A percentile compares a stretch with the other conserved stretches of the same genome.
phyloP scores from a whole-genome alignment of 2,888 invertebrate genomes.

The Stenoptilia bipunctidactyla region DNA sequence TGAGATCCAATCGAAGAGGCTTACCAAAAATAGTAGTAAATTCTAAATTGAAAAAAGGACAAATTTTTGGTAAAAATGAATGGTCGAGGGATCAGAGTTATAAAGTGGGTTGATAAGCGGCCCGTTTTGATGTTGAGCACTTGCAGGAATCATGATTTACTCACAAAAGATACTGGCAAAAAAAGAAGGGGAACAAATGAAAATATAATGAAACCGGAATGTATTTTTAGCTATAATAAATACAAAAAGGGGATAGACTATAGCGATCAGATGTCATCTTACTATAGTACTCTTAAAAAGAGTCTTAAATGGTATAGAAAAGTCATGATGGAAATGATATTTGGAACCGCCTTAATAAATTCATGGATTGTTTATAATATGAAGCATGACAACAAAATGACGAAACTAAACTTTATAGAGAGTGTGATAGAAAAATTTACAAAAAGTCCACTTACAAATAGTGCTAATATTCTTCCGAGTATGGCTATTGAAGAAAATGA shows the following conservation, averaged over 20 bases:
- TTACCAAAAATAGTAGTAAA: no score
- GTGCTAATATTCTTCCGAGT: no score
- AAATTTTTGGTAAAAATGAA: no score
- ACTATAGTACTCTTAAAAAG: slow-evolving; percentile 14
- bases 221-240: slow-evolving; percentile 13
- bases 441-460: background rate
- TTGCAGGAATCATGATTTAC: no score
- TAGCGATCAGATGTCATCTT: slow-evolving; percentile 17
- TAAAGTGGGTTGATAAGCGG: no score
- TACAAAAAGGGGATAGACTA: slow-evolving; percentile 16
- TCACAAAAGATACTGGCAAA: background rate
- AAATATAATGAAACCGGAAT: slow-evolving; percentile 2
- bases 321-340: slow-evolving; percentile 14
- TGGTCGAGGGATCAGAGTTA: no score
- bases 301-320: slow-evolving; percentile 18
- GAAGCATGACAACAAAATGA: background rate
- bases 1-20: no score
- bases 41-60: no score
- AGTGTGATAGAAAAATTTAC: slow-evolving; percentile 1
- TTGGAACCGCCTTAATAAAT: slow-evolving; percentile 16
- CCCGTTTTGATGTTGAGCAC: no score
- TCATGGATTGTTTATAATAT: slow-evolving; percentile 10
- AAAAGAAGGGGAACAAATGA: background rate
- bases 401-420: no score
- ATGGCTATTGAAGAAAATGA: no score